Percentiles rank a stretch among this genome's conserved stretches.
Conservation (phyloP, 2,888 invertebrate species). For the Drosophila antonietae region DNA sequence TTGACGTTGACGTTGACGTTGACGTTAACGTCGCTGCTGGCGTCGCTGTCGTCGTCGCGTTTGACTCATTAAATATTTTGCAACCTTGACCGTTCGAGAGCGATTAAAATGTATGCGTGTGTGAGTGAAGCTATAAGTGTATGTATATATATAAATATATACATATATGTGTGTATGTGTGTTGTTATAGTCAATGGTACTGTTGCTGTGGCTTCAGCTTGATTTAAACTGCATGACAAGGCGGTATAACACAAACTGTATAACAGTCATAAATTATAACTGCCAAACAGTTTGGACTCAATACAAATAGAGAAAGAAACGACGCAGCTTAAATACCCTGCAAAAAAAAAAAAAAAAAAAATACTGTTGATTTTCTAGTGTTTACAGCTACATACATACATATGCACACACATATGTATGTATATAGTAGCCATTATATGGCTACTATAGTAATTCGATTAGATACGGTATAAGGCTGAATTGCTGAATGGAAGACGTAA, state of each 20-base stretch:
- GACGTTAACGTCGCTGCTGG: conserved; percentile 20
- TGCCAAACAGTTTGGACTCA: conserved; percentile 1
- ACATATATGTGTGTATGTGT: conserved; percentile 31
- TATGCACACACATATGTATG: too few species aligned
- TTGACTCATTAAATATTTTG: conserved; percentile 80
- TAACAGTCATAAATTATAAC: conserved; percentile 5
- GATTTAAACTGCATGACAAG: conserved; percentile 30
- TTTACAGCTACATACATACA: not conserved
- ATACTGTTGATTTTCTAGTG: not conserved
- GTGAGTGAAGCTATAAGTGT: conserved; percentile 10
- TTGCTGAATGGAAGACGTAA: not conserved
- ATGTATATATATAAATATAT: conserved; percentile 13
- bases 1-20: conserved; percentile 16
- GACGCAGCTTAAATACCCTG: conserved; percentile 3
- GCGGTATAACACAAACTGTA: conserved; percentile 2
- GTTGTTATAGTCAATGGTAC: conserved; percentile 34
- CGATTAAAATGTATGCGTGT: conserved; percentile 68
- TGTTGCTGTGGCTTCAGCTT: conserved; percentile 7
- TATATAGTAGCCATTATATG: not conserved
- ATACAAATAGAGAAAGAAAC: too few species aligned
- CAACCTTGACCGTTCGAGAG: conserved; percentile 82
- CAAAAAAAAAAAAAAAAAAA: not conserved
- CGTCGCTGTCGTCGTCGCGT: conserved; percentile 52
- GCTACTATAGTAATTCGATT: not conserved
- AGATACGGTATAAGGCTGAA: not conserved